phyloP scores from a whole-genome alignment of 2,888 invertebrate species.

The Sussaba pulchella region DNA sequence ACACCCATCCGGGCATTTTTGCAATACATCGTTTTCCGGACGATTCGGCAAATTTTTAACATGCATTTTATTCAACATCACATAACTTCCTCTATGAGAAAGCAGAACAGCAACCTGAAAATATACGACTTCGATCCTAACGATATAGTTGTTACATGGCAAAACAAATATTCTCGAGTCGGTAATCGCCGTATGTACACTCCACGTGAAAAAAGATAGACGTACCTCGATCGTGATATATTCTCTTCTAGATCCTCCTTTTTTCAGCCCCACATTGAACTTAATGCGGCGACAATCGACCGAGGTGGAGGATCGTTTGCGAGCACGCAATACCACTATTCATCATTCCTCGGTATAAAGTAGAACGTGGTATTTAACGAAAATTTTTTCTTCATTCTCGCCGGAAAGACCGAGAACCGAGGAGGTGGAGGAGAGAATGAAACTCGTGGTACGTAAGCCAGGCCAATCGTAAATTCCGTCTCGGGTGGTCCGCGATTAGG shows the following conservation, averaged over 20 bases:
- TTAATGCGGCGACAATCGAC: slow-evolving; percentile 62
- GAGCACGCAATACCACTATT: slow-evolving; percentile 69
- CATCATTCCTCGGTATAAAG: slow-evolving; percentile 57
- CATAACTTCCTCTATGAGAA: no score
- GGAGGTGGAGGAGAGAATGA: neutral
- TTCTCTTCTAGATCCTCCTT: slow-evolving; percentile 28
- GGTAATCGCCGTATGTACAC: neutral
- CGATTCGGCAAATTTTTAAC: no score
- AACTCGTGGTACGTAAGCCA: slow-evolving; percentile 10
- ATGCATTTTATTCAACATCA: no score
- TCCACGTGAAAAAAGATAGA: neutral
- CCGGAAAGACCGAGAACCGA: neutral
- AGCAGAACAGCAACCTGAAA: no score
- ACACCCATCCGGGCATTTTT: no score
- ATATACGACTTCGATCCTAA: no score
- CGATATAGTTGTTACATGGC: no score
- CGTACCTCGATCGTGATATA: slow-evolving; percentile 36
- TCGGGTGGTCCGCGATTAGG: slow-evolving; percentile 35
- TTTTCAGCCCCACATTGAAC: slow-evolving; percentile 53
- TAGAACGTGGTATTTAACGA: slow-evolving; percentile 53
- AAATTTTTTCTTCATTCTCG: slow-evolving; percentile 33
- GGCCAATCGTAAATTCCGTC: slow-evolving; percentile 46
- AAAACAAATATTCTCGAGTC: no score
- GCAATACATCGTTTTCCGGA: no score
- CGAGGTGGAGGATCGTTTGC: slow-evolving; percentile 46